A percentile compares a stretch with the other conserved stretches of the same genome.
phyloP scores from a whole-genome alignment of 2,797 vertebrate species.

The Gorsachius magnificus region DNA sequence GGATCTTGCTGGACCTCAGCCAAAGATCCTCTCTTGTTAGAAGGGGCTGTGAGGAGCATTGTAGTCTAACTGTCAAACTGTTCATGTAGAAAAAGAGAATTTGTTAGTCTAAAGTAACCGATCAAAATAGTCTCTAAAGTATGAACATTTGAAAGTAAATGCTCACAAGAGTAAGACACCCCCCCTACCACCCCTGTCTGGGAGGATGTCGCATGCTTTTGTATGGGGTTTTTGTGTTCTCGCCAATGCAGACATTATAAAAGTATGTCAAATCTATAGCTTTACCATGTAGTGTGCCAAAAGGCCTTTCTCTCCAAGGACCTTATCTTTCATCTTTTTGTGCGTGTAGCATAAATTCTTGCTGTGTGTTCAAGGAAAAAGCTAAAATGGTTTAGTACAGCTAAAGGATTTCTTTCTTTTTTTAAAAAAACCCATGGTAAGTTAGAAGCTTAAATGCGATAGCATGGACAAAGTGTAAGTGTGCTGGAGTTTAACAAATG shows the following conservation, averaged over 20 bases:
- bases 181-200: not conserved
- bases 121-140: constrained; percentile 67
- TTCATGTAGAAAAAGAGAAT: constrained; percentile 47
- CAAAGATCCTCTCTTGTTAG: constrained; percentile 42
- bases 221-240: constrained; percentile 58
- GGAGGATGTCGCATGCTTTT: constrained; percentile 61
- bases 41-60: constrained; percentile 8
- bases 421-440: not conserved
- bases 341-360: constrained; percentile 77
- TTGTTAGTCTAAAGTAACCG: constrained; percentile 67
- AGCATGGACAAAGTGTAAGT: constrained; percentile 64
- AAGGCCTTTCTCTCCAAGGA: constrained; percentile 78
- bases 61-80: constrained; percentile 24
- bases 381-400: constrained; percentile 71
- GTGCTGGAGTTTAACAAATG: constrained; percentile 74
- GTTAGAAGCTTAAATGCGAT: constrained; percentile 71
- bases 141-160: constrained; percentile 61
- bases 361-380: constrained; percentile 76
- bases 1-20: constrained; percentile 42
- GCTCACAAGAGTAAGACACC: constrained; percentile 23
- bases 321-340: constrained; percentile 78
- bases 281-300: constrained; percentile 72
- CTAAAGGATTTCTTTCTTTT: constrained; percentile 49
- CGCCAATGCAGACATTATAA: constrained; percentile 71
- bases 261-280: constrained; percentile 73